Conservation (phyloP, 2,888 invertebrate genomes). For the Atethmia centrago region DNA sequence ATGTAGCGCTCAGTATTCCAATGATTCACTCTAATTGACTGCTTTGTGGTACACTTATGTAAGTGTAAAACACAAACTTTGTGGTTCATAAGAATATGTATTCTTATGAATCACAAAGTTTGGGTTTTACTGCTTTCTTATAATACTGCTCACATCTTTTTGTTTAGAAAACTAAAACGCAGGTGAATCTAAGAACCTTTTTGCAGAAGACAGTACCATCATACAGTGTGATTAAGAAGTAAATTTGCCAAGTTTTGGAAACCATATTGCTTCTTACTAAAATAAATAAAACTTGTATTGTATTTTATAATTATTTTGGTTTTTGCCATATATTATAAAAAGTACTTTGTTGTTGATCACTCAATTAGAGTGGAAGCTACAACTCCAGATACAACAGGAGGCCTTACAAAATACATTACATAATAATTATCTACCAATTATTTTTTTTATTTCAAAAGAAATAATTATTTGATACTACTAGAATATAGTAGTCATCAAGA, state of each 20-base stretch:
- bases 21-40: constrained; percentile 15
- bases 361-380: neutral
- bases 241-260: neutral
- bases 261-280: neutral
- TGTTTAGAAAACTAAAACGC: neutral
- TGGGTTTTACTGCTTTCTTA: neutral
- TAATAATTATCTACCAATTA: neutral
- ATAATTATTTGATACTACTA: neutral
- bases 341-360: neutral
- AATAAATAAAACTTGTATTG: neutral
- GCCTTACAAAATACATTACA: neutral
- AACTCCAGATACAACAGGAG: too few relatives aligned
- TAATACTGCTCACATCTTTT: neutral
- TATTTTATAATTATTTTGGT: neutral
- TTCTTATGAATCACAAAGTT: neutral
- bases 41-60: neutral
- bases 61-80: too few relatives aligned
- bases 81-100: too few relatives aligned
- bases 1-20: neutral
- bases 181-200: neutral
- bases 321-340: neutral
- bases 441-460: neutral
- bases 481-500: neutral
- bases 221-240: neutral
- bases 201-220: neutral